A percentile compares a stretch with the other conserved stretches of the same genome.
Conservation (phyloP, 2,113 vertebrate genomes). For the Hoplias malabaricus region DNA sequence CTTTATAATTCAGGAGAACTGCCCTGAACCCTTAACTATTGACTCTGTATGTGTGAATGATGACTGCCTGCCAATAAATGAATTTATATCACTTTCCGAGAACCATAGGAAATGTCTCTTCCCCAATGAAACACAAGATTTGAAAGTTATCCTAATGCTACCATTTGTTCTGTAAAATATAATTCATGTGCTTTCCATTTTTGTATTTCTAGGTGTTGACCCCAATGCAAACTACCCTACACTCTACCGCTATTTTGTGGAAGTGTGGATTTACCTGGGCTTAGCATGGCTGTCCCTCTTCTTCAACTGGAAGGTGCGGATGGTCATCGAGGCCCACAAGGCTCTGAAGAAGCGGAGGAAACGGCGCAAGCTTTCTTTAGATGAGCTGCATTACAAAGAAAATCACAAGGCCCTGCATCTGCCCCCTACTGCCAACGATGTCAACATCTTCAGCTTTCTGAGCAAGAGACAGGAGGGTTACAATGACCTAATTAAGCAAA, state of each 20-base stretch:
- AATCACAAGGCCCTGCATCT: conserved; percentile 75
- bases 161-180: neutral
- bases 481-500: conserved; percentile 95
- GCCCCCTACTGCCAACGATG: conserved; percentile 76
- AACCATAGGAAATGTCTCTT: no score
- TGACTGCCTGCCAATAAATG: neutral
- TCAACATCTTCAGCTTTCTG: conserved; percentile 93
- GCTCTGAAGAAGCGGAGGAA: conserved; percentile 95
- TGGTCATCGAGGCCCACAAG: conserved; percentile 98
- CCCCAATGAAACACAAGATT: neutral
- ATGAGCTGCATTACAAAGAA: conserved; percentile 76
- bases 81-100: neutral
- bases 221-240: conserved; percentile 88
- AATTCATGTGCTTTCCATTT: neutral
- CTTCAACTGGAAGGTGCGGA: conserved; percentile 98
- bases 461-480: conserved; percentile 94
- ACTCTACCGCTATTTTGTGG: conserved; percentile 96
- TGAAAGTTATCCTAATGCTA: neutral
- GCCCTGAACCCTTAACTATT: neutral
- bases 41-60: neutral
- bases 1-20: neutral
- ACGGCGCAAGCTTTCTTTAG: conserved; percentile 87
- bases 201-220: conserved; percentile 82
- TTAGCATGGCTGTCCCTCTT: conserved; percentile 97
- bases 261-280: conserved; percentile 97